A percentile compares a stretch with the other conserved stretches of the same genome.
Conservation (phyloP, 2,888 invertebrate species). For the Hypselothyrea guttata region DNA sequence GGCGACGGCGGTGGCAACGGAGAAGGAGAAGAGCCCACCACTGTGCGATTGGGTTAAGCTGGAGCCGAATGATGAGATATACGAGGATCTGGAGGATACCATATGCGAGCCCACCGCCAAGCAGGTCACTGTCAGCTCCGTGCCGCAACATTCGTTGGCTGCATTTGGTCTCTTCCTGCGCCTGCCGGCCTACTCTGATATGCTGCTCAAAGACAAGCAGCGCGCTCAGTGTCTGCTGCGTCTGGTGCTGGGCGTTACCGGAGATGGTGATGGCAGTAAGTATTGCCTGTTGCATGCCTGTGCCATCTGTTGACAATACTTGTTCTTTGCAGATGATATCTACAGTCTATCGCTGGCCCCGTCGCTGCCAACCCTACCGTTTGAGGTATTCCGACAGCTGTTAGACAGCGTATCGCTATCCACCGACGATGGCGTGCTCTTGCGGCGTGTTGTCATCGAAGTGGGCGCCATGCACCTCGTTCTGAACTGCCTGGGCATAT, state of each 20-base stretch:
- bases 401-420: constrained; percentile 89
- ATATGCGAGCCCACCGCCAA: constrained; percentile 83
- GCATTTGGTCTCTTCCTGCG: constrained; percentile 95
- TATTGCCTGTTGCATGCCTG: too few relatives aligned
- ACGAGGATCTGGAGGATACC: constrained; percentile 85
- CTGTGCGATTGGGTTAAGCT: constrained; percentile 83
- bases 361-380: constrained; percentile 85
- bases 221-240: constrained; percentile 93
- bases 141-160: constrained; percentile 94
- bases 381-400: constrained; percentile 85
- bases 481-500: constrained; percentile 93
- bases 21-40: constrained; percentile 82
- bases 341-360: constrained; percentile 87
- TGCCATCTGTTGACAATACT: too few relatives aligned
- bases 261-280: constrained; percentile 94
- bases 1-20: constrained; percentile 83
- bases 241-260: constrained; percentile 93
- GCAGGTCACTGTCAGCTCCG: constrained; percentile 84
- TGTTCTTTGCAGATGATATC: constrained; percentile 84
- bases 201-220: constrained; percentile 91
- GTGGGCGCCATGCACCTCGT: constrained; percentile 93
- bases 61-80: constrained; percentile 85
- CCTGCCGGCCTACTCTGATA: constrained; percentile 95
- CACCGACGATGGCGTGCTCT: constrained; percentile 88
- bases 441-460: constrained; percentile 90